Conservation (phyloP, 1,140 invertebrate species). For the Rhyacophila brunnea region DNA sequence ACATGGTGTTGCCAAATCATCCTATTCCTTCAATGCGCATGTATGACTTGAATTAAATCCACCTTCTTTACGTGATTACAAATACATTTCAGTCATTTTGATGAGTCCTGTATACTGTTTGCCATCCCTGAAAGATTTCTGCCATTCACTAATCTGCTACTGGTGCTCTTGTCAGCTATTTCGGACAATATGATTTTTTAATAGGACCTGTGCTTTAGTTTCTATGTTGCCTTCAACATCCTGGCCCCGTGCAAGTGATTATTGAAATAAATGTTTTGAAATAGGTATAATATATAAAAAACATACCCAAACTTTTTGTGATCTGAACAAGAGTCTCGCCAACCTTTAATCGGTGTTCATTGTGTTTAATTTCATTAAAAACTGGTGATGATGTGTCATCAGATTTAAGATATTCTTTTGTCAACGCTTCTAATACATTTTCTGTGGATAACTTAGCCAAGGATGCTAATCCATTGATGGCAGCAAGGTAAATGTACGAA, state of each 20-base stretch:
- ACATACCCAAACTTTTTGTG: slow-evolving; percentile 67
- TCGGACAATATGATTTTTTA: too few species aligned
- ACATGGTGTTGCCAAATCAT: too few species aligned
- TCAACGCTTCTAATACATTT: slow-evolving; percentile 65
- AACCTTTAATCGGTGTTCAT: slow-evolving; percentile 72
- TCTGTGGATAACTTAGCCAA: slow-evolving; percentile 66
- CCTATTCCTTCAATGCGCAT: too few species aligned
- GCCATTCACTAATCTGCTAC: too few species aligned
- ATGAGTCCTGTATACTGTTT: too few species aligned
- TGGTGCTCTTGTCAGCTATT: too few species aligned
- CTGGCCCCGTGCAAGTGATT: background rate
- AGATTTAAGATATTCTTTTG: slow-evolving; percentile 55
- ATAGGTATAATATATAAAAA: background rate
- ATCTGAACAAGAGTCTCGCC: slow-evolving; percentile 80
- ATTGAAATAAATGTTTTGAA: background rate
- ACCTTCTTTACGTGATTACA: too few species aligned
- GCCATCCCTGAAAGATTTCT: too few species aligned
- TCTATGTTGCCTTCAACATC: background rate
- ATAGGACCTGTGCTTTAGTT: background rate
- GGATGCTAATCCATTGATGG: slow-evolving; percentile 72
- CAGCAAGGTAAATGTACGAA: slow-evolving; percentile 79
- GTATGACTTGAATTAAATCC: too few species aligned
- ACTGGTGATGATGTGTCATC: slow-evolving; percentile 31
- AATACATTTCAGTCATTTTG: too few species aligned
- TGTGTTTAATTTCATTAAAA: slow-evolving; percentile 49